A percentile compares a stretch with the other conserved stretches of the same genome.
phyloP scores from a whole-genome alignment of 2,888 invertebrate genomes.

The Nemurella pictetii region DNA sequence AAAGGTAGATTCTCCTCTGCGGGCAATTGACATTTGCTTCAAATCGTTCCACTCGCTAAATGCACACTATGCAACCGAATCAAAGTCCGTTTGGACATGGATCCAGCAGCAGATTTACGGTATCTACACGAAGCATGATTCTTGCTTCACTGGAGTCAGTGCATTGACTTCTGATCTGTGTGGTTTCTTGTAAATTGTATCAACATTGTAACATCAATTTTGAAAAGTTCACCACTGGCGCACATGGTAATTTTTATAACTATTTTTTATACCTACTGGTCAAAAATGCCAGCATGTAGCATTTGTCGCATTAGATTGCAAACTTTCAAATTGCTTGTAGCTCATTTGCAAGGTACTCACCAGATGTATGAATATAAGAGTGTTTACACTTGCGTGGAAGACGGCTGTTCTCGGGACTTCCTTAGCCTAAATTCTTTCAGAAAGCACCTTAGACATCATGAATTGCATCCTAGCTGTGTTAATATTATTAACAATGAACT shows the following conservation, averaged over 20 bases:
- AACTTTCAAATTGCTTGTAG: conserved; percentile 3
- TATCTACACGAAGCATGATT: conserved; percentile 10
- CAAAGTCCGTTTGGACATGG: conserved; percentile 35
- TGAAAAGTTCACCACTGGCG: no score
- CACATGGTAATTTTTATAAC: no score
- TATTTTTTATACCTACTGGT: background rate
- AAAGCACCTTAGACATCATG: conserved; percentile 15
- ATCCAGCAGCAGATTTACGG: conserved; percentile 34
- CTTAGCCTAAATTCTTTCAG: conserved; percentile 12
- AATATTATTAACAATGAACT: background rate
- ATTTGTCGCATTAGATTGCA: background rate
- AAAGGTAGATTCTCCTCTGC: conserved; percentile 45
- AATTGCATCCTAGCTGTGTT: background rate
- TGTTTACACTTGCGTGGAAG: conserved; percentile 19
- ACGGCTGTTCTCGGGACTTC: conserved; percentile 13
- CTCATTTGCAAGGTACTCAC: background rate
- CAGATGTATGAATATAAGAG: background rate
- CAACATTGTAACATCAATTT: background rate
- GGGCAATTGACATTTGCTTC: conserved; percentile 48
- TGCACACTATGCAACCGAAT: conserved; percentile 36
- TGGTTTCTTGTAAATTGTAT: background rate
- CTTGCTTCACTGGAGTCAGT: background rate
- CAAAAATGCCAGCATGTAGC: background rate
- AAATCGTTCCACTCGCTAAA: conserved; percentile 36
- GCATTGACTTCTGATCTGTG: background rate